Base-by-base conservation (phyloP, 2,888 invertebrate genomes). In the Dolomedes plantarius region DNA sequence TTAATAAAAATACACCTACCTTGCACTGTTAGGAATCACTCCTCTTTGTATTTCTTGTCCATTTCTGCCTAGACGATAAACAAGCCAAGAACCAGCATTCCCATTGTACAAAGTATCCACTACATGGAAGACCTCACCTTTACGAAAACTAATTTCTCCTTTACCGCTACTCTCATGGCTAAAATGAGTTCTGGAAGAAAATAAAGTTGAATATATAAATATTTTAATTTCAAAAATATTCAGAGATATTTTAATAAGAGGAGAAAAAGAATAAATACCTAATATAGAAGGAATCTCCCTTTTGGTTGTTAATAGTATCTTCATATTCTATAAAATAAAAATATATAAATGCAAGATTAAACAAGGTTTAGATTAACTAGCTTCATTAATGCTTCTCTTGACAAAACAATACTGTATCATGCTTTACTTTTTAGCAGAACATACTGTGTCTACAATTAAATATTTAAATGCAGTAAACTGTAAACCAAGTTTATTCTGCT, bases 31-130 rank as follows among this genome's bases (percentile, higher is more conserved):
- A 6, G 98, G 98, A 89, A 98, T 97, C 41, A 97, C 97, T 50
- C 98, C 98, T 91, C 97, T 97, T 91, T 97, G 97, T 67, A 97
- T 96, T 91, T 98, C 97, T 92, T 97, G 96, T 91, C 97, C 96
- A 90, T 96, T 97, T 46, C 97, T 94, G 71, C 95, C 96, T 91
- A 98, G 95, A 90, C 97, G 94, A 90, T 95, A 95, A 19, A 97
- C 98, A 91, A 98, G 97, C 98, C 99, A 99, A 0, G 97, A 96
- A 13, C 98, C 99, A 0, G 98, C 97, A 0, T 98, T 97, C 1
- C 98, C 99, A 91, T 98, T 97, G 91, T 98, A 97, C 64, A 99
- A 93, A 0, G 99, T 99, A 91, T 99, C 99, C 31, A 97, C 95
- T 0, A 99, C 98, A 89, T 95, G 95, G 91, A 96, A 95, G n/a